A percentile compares a stretch with the other conserved stretches of the same genome.
Evolutionary conservation across 1,140 invertebrate genomes (phyloP).

Genomic region (Tetranychus urticae): DNA sequence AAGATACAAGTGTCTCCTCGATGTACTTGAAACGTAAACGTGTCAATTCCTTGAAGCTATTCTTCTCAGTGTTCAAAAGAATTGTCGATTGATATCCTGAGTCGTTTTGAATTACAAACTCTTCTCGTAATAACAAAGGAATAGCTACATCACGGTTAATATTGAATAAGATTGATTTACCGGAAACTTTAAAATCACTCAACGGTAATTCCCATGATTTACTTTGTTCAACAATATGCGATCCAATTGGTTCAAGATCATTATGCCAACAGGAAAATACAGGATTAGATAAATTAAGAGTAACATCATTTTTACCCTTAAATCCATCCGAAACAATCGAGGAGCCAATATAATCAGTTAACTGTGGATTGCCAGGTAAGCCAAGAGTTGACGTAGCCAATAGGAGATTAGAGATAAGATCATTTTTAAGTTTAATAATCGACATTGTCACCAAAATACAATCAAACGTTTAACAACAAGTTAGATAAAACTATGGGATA

Average conservation of each 20-base stretch:
- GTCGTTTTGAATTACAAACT: neutral
- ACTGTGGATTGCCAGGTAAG: too few relatives aligned
- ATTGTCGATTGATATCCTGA: neutral
- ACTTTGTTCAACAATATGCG: neutral
- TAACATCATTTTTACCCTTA: neutral
- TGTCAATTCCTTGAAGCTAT: too few relatives aligned
- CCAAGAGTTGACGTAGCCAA: too few relatives aligned
- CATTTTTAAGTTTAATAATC: too few relatives aligned
- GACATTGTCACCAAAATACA: too few relatives aligned
- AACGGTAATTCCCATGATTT: neutral
- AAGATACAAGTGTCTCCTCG: too few relatives aligned
- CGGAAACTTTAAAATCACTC: neutral
- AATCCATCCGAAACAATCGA: neutral
- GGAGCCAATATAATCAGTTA: neutral
- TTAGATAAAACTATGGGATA: too few relatives aligned
- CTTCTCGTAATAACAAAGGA: neutral
- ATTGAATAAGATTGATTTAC: neutral
- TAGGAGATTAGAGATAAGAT: too few relatives aligned
- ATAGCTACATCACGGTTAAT: neutral
- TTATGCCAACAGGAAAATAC: neutral
- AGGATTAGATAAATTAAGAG: neutral
- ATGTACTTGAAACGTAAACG: too few relatives aligned
- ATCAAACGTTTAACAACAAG: too few relatives aligned
- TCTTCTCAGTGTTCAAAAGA: neutral
- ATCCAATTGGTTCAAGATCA: neutral